Evolutionary conservation across 2,888 invertebrate species (phyloP).

Genomic region (Lacanobia oleracea): DNA sequence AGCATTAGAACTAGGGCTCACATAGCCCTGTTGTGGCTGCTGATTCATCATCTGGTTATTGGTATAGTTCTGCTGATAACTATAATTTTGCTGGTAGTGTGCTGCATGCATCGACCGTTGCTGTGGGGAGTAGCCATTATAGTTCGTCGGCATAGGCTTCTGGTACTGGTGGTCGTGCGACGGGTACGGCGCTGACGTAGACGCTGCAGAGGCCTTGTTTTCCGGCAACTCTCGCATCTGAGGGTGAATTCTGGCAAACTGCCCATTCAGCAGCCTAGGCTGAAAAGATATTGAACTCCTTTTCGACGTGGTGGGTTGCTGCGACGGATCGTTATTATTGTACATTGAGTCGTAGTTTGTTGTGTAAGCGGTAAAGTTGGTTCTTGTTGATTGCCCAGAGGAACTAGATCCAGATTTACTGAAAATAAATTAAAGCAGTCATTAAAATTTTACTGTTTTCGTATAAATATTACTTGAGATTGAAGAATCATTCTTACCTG

Average conservation of each 20-base stretch:
- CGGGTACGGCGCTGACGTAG: slow-evolving; percentile 81
- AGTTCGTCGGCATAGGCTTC: slow-evolving; percentile 79
- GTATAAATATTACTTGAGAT: slow-evolving; percentile 14
- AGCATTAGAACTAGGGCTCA: slow-evolving; percentile 81
- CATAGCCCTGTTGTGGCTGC: slow-evolving; percentile 80
- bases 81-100: slow-evolving; percentile 85
- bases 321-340: slow-evolving; percentile 83
- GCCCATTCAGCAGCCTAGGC: slow-evolving; percentile 82
- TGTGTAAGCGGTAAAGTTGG: slow-evolving; percentile 86
- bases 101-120: slow-evolving; percentile 80
- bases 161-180: slow-evolving; percentile 88
- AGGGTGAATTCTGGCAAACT: slow-evolving; percentile 80
- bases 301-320: slow-evolving; percentile 82
- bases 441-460: slow-evolving; percentile 27
- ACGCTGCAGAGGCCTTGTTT: slow-evolving; percentile 72
- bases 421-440: slow-evolving; percentile 69
- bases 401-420: slow-evolving; percentile 89
- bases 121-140: slow-evolving; percentile 85
- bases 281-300: slow-evolving; percentile 83
- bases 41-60: slow-evolving; percentile 82
- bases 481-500: slow-evolving; percentile 78
- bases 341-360: slow-evolving; percentile 88
- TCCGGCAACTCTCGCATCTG: slow-evolving; percentile 80
- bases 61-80: slow-evolving; percentile 82
- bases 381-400: slow-evolving; percentile 87